Conservation (phyloP, 1,140 invertebrate species). For the Potamilus streckersoni region DNA sequence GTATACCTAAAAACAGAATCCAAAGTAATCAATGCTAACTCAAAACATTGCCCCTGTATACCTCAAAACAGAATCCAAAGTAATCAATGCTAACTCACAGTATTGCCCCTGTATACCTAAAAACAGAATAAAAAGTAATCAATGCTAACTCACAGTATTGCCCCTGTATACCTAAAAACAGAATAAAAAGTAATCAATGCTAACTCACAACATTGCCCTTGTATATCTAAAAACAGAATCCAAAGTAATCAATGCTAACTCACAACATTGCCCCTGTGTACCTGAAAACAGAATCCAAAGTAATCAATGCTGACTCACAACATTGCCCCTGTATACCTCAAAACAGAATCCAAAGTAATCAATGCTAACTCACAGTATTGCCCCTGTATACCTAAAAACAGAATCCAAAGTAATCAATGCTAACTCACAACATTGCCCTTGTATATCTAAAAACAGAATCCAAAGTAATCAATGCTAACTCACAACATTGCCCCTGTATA, state of each 20-base stretch:
- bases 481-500: slow-evolving; percentile 26
- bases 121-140: neutral
- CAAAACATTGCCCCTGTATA: slow-evolving; percentile 25
- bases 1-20: too few species aligned
- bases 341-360: neutral
- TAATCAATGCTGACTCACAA: slow-evolving; percentile 16
- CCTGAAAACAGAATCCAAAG: too few species aligned
- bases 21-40: neutral
- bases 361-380: slow-evolving; percentile 17
- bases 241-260: neutral
- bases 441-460: too few species aligned
- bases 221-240: too few species aligned
- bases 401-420: neutral
- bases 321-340: slow-evolving; percentile 9
- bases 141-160: slow-evolving; percentile 17
- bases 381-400: slow-evolving; percentile 3
- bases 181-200: neutral
- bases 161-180: slow-evolving; percentile 3
- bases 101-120: slow-evolving; percentile 10
- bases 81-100: slow-evolving; percentile 15
- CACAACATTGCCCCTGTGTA: slow-evolving; percentile 26
- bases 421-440: slow-evolving; percentile 25
- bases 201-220: slow-evolving; percentile 25
- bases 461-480: neutral
- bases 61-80: too few species aligned